Conservation (phyloP, 2,113 vertebrate species). For the Myrmecobius fasciatus region DNA sequence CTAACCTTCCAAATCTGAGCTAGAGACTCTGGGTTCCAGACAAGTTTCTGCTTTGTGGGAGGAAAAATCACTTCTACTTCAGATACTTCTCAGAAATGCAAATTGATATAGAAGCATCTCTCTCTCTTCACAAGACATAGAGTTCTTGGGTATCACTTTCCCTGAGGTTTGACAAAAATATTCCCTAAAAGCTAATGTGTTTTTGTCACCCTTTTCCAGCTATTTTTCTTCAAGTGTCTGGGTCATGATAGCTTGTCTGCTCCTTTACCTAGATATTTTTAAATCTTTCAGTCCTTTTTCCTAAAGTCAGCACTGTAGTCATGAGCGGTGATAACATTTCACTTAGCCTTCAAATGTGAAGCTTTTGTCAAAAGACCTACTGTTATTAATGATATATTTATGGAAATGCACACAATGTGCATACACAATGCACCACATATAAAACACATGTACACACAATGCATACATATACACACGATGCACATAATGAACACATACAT, state of each 20-base stretch:
- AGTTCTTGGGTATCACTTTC: conserved; percentile 38
- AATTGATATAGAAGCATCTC: conserved; percentile 20
- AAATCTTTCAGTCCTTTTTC: background rate
- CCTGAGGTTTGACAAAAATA: conserved; percentile 36
- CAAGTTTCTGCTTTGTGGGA: background rate
- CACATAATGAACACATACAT: no score
- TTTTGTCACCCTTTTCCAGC: conserved; percentile 3
- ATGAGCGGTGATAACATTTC: conserved; percentile 6
- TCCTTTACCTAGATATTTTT: conserved; percentile 29
- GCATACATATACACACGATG: no score
- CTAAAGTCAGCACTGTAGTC: conserved; percentile 25
- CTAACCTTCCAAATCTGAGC: background rate
- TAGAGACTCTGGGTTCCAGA: background rate
- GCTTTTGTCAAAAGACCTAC: background rate
- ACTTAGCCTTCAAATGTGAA: conserved; percentile 3
- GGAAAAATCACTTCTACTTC: conserved; percentile 5
- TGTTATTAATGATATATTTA: background rate
- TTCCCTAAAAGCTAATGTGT: conserved; percentile 22
- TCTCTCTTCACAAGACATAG: background rate
- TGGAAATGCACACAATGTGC: no score
- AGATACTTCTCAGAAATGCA: conserved; percentile 30
- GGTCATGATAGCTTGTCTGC: conserved; percentile 9
- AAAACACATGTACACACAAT: no score
- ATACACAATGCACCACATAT: no score
- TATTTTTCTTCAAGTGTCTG: conserved; percentile 29